Conservation (phyloP, 1,140 invertebrate genomes). For the Heterodera schachtii region DNA sequence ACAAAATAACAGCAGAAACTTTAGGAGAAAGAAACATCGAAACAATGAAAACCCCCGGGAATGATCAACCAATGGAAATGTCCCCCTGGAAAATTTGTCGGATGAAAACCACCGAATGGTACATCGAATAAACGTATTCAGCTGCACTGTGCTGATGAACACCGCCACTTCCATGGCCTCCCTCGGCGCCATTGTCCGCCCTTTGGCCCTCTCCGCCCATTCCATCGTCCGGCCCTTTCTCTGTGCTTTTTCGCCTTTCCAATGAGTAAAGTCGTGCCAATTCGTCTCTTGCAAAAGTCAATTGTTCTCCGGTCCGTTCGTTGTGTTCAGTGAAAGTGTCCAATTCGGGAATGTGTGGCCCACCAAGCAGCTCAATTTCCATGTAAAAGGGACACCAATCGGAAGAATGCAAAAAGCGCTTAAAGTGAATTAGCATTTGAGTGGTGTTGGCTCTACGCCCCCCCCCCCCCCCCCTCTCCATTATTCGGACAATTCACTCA, state of each 20-base stretch:
- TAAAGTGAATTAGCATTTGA: not conserved
- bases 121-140: not conserved
- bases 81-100: not conserved
- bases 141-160: not conserved
- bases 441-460: too few relatives aligned
- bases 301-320: not conserved
- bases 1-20: too few relatives aligned
- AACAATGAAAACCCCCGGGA: too few relatives aligned
- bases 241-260: not conserved
- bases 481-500: not conserved
- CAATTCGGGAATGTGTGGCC: not conserved
- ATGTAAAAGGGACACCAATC: not conserved
- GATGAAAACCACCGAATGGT: not conserved
- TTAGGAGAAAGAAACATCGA: too few relatives aligned
- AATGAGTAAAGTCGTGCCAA: not conserved
- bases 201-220: not conserved
- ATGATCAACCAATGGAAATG: not conserved
- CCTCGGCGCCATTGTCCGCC: not conserved
- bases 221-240: not conserved
- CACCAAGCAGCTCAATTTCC: not conserved
- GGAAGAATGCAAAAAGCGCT: not conserved
- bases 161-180: not conserved
- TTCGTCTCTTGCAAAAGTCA: not conserved
- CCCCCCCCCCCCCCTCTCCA: too few relatives aligned
- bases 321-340: not conserved